A percentile compares a stretch with the other conserved stretches of the same genome.
Conservation (phyloP, 2,888 invertebrate species). For the Fragum sueziense region DNA sequence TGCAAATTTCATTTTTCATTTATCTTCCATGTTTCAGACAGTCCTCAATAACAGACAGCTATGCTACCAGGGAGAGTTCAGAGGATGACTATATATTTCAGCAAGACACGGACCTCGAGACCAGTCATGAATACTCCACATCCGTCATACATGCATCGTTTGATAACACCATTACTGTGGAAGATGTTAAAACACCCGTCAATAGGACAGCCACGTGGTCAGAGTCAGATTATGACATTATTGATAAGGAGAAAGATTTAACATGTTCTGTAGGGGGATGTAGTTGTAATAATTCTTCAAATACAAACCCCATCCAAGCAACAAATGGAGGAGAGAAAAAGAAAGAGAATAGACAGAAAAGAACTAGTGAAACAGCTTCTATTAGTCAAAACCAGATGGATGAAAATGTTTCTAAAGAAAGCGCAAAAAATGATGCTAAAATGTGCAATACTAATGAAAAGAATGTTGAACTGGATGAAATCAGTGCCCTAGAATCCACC, state of each 20-base stretch:
- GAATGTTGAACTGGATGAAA: not conserved
- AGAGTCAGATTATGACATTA: slow-evolving; percentile 39
- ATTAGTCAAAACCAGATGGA: not conserved
- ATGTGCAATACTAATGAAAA: not conserved
- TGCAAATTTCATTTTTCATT: too few species aligned
- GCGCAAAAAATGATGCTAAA: too few species aligned
- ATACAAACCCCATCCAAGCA: not conserved
- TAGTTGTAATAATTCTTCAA: not conserved
- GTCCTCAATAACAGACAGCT: slow-evolving; percentile 9
- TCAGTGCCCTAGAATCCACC: not conserved
- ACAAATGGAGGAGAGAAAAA: not conserved
- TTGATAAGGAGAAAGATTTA: slow-evolving; percentile 52
- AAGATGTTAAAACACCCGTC: not conserved
- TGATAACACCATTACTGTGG: slow-evolving; percentile 2
- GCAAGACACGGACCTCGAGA: not conserved
- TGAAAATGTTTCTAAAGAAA: not conserved
- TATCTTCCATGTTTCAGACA: slow-evolving; percentile 6
- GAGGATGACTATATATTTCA: slow-evolving; percentile 11
- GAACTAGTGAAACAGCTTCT: not conserved
- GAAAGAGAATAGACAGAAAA: not conserved
- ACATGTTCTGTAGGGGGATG: slow-evolving; percentile 47
- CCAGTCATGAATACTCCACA: slow-evolving; percentile 7
- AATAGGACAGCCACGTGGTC: not conserved
- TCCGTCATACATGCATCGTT: slow-evolving; percentile 14
- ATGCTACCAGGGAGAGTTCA: not conserved